Percentiles rank a stretch among this genome's conserved stretches.
Conservation (phyloP, 1,140 invertebrate species). For the Drosophila sturtevanti region DNA sequence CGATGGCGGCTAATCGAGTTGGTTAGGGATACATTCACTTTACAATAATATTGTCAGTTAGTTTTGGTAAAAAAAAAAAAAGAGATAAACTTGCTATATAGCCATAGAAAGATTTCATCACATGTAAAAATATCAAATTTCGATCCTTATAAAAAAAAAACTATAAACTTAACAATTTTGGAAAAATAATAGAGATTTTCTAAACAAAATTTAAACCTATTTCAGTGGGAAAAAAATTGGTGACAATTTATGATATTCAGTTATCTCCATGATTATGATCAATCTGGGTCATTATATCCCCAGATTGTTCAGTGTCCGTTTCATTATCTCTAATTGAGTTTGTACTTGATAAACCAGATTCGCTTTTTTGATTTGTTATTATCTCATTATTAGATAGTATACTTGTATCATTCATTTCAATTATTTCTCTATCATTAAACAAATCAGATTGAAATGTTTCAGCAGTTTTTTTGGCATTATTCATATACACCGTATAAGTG, state of each 20-base stretch:
- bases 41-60: constrained; percentile 43
- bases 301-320: not conserved
- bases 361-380: not conserved
- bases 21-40: constrained; percentile 53
- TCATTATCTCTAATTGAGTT: not conserved
- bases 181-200: not conserved
- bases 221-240: too few relatives aligned
- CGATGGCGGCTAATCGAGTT: constrained; percentile 47
- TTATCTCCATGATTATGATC: not conserved
- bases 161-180: not conserved
- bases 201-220: too few relatives aligned
- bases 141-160: too few relatives aligned
- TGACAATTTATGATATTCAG: too few relatives aligned
- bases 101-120: not conserved
- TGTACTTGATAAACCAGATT: not conserved
- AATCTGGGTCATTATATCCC: not conserved
- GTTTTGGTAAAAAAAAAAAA: constrained; percentile 35
- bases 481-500: not conserved
- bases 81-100: too few relatives aligned
- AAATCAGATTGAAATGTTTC: not conserved
- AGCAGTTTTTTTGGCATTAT: not conserved
- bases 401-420: not conserved
- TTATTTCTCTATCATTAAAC: not conserved
- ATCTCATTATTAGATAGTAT: not conserved
- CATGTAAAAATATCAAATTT: not conserved